phyloP scores from a whole-genome alignment of 2,113 vertebrate genomes.

The Rutilus rutilus region DNA sequence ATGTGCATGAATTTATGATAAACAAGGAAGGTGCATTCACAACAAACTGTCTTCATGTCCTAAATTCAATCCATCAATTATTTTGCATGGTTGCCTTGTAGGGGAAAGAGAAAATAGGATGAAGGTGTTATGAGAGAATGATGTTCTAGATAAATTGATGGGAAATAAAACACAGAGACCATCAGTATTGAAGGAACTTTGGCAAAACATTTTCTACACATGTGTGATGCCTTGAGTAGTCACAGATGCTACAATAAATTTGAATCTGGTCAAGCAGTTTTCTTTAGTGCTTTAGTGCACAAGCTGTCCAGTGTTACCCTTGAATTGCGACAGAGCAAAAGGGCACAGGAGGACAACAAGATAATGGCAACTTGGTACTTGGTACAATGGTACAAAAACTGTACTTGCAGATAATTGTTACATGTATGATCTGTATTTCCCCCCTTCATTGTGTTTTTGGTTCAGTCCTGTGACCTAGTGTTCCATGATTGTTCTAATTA shows the following conservation, averaged over 20 bases:
- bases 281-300: too few relatives aligned
- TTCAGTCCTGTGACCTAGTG: too few relatives aligned
- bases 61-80: constrained; percentile 9
- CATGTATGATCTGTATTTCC: too few relatives aligned
- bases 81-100: not conserved
- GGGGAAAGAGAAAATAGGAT: not conserved
- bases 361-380: too few relatives aligned
- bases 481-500: too few relatives aligned
- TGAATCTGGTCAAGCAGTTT: too few relatives aligned
- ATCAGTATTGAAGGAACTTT: not conserved
- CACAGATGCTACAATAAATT: not conserved
- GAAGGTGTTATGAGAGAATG: not conserved
- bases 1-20: not conserved
- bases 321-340: too few relatives aligned
- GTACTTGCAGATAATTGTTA: too few relatives aligned
- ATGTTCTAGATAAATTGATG: not conserved
- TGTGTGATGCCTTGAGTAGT: not conserved
- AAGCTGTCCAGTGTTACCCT: too few relatives aligned
- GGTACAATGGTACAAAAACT: too few relatives aligned
- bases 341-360: too few relatives aligned
- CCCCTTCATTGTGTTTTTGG: too few relatives aligned
- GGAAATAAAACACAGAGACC: not conserved
- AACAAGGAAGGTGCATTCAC: constrained; percentile 18
- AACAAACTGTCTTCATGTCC: constrained; percentile 11
- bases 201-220: not conserved